A percentile compares a stretch with the other conserved stretches of the same genome.
Evolutionary conservation across 2,888 invertebrate genomes (phyloP).

Genomic region (Labia minor): DNA sequence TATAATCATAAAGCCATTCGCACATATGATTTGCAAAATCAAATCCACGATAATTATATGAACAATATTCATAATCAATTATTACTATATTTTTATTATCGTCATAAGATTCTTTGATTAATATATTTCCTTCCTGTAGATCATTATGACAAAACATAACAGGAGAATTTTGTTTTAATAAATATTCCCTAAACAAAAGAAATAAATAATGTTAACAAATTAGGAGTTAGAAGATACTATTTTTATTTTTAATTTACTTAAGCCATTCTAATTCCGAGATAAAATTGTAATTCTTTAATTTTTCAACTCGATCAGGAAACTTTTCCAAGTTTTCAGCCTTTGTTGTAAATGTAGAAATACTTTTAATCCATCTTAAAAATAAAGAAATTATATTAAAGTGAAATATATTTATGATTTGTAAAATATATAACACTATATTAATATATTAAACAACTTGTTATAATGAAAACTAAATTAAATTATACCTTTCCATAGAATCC

Average conservation of each 20-base stretch:
- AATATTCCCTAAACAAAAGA: constrained; percentile 23
- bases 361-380: constrained; percentile 23
- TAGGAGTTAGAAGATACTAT: not conserved
- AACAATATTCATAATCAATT: constrained; percentile 44
- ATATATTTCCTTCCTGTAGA: constrained; percentile 41
- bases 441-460: not conserved
- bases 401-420: not conserved
- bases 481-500: constrained; percentile 37
- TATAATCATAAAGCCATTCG: constrained; percentile 42
- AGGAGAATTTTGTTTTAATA: constrained; percentile 36
- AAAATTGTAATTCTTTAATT: constrained; percentile 20
- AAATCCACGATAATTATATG: constrained; percentile 44
- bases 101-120: constrained; percentile 28
- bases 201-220: not conserved
- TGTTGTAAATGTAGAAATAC: constrained; percentile 18
- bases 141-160: constrained; percentile 46
- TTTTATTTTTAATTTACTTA: constrained; percentile 21
- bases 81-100: constrained; percentile 32
- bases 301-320: constrained; percentile 19
- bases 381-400: not conserved
- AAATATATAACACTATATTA: not conserved
- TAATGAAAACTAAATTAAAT: not conserved
- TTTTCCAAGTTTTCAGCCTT: not conserved
- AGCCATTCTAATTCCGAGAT: constrained; percentile 24
- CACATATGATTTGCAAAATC: constrained; percentile 46